Percentiles rank a stretch among this genome's conserved stretches.
Conservation (phyloP, 1,140 invertebrate genomes). For the Leptinotarsa undecemlineata region DNA sequence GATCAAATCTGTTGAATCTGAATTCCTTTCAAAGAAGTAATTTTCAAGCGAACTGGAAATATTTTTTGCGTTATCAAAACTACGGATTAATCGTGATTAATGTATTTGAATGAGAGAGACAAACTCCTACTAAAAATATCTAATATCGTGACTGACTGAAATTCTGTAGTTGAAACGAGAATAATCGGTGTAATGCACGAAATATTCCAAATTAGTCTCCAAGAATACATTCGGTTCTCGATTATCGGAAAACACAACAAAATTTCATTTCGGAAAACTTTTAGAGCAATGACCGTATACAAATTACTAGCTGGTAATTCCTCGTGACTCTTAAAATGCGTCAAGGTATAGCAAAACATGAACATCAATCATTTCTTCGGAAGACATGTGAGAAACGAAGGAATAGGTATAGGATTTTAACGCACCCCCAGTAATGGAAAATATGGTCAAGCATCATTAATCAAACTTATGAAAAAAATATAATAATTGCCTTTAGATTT, state of each 20-base stretch:
- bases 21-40: no score
- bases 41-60: no score
- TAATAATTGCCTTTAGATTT: no score
- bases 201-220: constrained; percentile 1
- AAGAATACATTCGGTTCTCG: background rate
- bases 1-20: no score
- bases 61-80: no score
- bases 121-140: no score
- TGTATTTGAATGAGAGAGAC: no score
- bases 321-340: background rate
- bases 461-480: no score
- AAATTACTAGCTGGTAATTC: background rate
- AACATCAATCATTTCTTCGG: background rate
- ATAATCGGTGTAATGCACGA: constrained; percentile 7
- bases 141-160: background rate
- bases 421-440: no score
- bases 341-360: background rate
- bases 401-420: no score
- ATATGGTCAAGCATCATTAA: no score
- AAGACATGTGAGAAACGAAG: background rate
- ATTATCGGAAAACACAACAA: background rate
- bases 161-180: background rate
- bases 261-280: background rate
- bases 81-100: no score
- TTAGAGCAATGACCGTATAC: background rate